A percentile compares a stretch with the other conserved stretches of the same genome.
Conservation (phyloP, 1,140 invertebrate genomes). For the Hirudo medicinalis region DNA sequence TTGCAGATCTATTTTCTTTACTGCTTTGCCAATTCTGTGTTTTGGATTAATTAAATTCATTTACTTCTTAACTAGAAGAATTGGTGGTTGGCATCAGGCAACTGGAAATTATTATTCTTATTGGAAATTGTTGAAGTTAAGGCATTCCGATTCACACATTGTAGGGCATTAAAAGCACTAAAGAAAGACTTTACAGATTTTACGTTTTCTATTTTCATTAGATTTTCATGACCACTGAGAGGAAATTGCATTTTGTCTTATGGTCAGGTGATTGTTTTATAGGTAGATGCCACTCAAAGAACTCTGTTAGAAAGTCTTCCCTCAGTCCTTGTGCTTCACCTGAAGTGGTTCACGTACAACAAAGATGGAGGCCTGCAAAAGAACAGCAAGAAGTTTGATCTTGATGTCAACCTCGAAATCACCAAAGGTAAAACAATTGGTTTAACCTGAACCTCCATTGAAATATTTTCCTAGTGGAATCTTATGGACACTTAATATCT, state of each 20-base stretch:
- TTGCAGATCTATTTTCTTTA: too few relatives aligned
- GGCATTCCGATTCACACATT: background rate
- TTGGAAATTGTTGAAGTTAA: background rate
- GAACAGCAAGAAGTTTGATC: conserved; percentile 9
- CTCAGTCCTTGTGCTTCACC: background rate
- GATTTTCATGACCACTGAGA: background rate
- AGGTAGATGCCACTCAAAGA: conserved; percentile 3
- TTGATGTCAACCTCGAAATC: background rate
- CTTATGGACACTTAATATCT: background rate
- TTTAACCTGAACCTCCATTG: background rate
- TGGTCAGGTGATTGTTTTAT: background rate
- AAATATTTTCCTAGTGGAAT: background rate
- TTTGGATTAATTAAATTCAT: too few relatives aligned
- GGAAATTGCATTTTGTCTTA: background rate
- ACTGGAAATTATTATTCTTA: too few relatives aligned
- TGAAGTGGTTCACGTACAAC: conserved; percentile 5
- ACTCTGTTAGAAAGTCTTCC: conserved; percentile 5
- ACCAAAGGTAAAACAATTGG: background rate
- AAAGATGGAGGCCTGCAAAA: background rate
- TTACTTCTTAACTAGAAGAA: too few relatives aligned
- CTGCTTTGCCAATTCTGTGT: too few relatives aligned
- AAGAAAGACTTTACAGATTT: background rate
- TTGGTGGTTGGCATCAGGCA: too few relatives aligned
- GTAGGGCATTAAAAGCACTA: background rate
- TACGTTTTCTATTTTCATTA: background rate